These are phyloP conservation scores for Misgurnus mizolepis DNA, from an alignment of 2,113 vertebrate genomes.

Conservation along the genomic window DNA sequence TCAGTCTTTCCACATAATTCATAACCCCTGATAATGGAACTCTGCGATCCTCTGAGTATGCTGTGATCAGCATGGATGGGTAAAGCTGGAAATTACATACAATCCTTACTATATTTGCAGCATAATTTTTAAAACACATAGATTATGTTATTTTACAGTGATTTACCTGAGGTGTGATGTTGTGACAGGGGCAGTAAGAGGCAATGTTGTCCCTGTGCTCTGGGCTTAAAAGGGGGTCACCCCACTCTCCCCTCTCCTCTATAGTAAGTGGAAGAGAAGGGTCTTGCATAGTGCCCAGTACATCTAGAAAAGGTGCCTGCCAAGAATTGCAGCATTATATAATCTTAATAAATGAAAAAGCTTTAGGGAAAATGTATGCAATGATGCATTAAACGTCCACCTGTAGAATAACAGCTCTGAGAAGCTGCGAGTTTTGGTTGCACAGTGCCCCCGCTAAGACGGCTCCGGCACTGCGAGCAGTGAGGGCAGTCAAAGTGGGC, in stretches of 20 bases:
- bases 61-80: slow-evolving; percentile 90
- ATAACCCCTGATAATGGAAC: slow-evolving; percentile 81
- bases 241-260: slow-evolving; percentile 96
- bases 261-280: slow-evolving; percentile 84
- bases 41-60: slow-evolving; percentile 82
- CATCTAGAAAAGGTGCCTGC: slow-evolving; percentile 93
- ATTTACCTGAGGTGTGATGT: slow-evolving; percentile 91
- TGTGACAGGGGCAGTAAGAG: slow-evolving; percentile 90
- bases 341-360: not conserved
- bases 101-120: not conserved
- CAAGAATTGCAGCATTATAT: not conserved
- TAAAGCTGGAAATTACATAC: slow-evolving; percentile 74
- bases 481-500: slow-evolving; percentile 77
- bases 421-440: slow-evolving; percentile 81
- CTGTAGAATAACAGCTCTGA: slow-evolving; percentile 83
- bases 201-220: slow-evolving; percentile 79
- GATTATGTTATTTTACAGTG: not conserved
- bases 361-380: not conserved
- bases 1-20: slow-evolving; percentile 79
- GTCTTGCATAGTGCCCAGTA: slow-evolving; percentile 89
- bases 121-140: not conserved
- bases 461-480: slow-evolving; percentile 89
- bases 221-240: slow-evolving; percentile 80
- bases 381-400: slow-evolving; percentile 66
- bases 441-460: slow-evolving; percentile 88